These are phyloP conservation scores for Hippoglossus stenolepis DNA, from an alignment of 2,113 vertebrate species.

Conservation along the genomic window DNA sequence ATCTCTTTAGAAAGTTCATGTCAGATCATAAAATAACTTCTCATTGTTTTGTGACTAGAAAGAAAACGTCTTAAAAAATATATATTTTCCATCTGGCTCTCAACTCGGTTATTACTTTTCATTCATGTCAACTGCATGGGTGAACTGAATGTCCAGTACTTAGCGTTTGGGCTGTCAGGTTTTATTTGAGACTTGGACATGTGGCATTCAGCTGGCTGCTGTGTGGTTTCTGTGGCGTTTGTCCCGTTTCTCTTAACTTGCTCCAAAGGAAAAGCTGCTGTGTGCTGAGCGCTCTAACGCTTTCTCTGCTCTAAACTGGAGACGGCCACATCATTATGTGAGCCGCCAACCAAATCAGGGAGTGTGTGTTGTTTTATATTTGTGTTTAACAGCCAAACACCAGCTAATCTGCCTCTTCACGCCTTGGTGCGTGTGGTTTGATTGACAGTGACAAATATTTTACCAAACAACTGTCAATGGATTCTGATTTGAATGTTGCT, in stretches of 20 bases:
- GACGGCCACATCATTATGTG: not conserved
- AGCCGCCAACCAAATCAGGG: not conserved
- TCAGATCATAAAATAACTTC: no score
- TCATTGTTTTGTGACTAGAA: no score
- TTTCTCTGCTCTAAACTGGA: not conserved
- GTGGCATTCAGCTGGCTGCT: not conserved
- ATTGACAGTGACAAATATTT: not conserved
- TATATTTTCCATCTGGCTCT: no score
- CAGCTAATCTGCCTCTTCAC: not conserved
- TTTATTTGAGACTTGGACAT: not conserved
- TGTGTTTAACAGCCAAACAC: no score
- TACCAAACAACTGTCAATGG: not conserved
- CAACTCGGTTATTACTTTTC: no score
- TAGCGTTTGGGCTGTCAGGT: no score
- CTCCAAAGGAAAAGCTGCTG: not conserved
- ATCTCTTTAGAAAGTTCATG: no score
- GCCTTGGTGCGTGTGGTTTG: not conserved
- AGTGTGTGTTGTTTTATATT: not conserved
- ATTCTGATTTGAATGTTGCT: not conserved
- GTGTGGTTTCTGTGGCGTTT: not conserved
- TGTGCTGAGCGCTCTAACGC: not conserved
- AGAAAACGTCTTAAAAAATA: no score
- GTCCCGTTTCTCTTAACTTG: not conserved
- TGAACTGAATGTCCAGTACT: no score
- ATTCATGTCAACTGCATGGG: no score